Evolutionary conservation across 2,113 vertebrate species (phyloP).

Genomic region (Nesoenas mayeri): DNA sequence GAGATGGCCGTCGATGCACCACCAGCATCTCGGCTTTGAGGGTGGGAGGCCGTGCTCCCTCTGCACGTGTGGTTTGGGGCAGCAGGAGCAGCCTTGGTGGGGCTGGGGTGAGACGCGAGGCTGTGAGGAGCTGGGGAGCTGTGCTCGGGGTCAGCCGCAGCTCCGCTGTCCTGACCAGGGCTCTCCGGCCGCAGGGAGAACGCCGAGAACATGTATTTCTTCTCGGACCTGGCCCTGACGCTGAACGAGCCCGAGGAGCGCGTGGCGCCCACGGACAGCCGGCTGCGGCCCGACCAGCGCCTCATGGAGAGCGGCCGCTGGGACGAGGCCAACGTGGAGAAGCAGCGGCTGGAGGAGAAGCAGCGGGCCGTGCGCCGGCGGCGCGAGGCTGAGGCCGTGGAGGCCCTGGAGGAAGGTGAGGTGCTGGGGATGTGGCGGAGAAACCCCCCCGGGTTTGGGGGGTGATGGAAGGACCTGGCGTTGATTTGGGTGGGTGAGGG

Average conservation of each 20-base stretch:
- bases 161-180: accelerated
- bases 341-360: slow-evolving; percentile 90
- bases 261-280: slow-evolving; percentile 89
- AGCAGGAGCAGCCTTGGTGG: too few species aligned
- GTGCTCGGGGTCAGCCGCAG: accelerated
- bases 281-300: slow-evolving; percentile 89
- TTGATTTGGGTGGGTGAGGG: accelerated
- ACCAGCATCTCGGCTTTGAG: neutral
- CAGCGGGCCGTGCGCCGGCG: slow-evolving; percentile 84
- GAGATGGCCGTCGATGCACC: accelerated
- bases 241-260: slow-evolving; percentile 88
- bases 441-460: neutral
- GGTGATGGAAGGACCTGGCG: accelerated
- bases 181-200: slow-evolving; percentile 79
- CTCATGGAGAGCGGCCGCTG: slow-evolving; percentile 93
- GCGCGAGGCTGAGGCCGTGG: slow-evolving; percentile 78
- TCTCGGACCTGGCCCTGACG: slow-evolving; percentile 92
- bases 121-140: neutral
- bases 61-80: neutral
- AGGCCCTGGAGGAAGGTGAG: slow-evolving; percentile 85
- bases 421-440: accelerated
- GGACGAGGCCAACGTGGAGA: slow-evolving; percentile 92
- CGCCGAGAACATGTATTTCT: slow-evolving; percentile 95
- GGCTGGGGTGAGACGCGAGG: neutral
- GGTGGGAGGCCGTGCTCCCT: neutral